Evolutionary conservation across 2,113 vertebrate species (phyloP), one percentile per base, ranked within the genome.

Genomic region (Misgurnus anguillicaudatus): DNA sequence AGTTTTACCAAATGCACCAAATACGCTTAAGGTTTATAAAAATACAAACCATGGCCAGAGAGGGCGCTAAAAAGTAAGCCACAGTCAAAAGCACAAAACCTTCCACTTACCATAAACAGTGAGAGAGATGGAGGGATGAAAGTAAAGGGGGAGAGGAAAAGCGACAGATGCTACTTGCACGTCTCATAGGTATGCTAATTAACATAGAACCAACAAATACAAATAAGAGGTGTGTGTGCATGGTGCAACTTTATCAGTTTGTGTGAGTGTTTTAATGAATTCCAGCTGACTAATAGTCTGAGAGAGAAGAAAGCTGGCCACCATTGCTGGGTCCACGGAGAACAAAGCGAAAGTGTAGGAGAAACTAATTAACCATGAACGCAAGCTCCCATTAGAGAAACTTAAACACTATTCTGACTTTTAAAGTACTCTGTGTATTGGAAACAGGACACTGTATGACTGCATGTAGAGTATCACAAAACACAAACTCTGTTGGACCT

Each of bases 121-220:
- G 4, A 41, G 57, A 61, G 39, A 85, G 14, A 53, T 11, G 62
- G 55, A 61, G 17, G 58, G 80, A 88, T 83, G 85, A 19, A 65
- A 41, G 31, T 55, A 72, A 36, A 73, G 57, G 60, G 4, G 66
- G 68, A 36, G 55, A 5, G 61, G 86, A 82, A 83, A 83, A 82
- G 88, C 80, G 91, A 90, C 92, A 93, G 91, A 93, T 93, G 92
- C 90, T 93, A 90, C 89, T 90, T 91, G 92, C 89, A 89, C 87
- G 87, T 93, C 92, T 93, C 90, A 77, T 85, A 91, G 91, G 91
- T 91, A 89, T 87, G 87, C 90, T 91, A 90, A 93, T 93, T 93
- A 92, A 90, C 78, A 78, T 73, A 82, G 75, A 84, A 64, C 68
- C 53, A 74, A 80, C 67, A 77, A 80, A 86, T 66, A 79, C 75